Base-by-base conservation (phyloP, 2,888 invertebrate genomes). In the Nemoura dubitans region DNA sequence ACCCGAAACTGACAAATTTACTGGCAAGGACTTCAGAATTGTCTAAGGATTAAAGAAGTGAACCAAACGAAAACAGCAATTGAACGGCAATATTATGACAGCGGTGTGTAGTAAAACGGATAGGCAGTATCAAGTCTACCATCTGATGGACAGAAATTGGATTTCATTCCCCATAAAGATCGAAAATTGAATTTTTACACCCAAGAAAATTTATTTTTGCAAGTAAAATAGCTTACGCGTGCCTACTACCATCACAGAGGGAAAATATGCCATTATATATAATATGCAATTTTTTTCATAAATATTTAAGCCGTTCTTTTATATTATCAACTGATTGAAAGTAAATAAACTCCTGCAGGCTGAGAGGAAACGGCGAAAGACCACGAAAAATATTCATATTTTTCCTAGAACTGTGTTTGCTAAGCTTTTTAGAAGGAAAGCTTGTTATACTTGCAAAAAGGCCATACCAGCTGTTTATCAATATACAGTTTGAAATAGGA, bases 301-400 rank as follows among this genome's bases (percentile, higher is more conserved):
- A 59, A 59, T 59, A 59, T 59, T 59, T 21, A 59, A 59, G 59
- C 16, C 59, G 59, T 59, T 59, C 21, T 59, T 59, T 7, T 59
- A n/a, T n/a, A n/a, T n/a, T n/a, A 59, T 59, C 59, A 59, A 59
- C 59, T 59, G 59, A 59, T 59, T 59, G 59, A 59, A 59, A 59
- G 59, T 59, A 59, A 59, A 59, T 59, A 59, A 7, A 59, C 2
- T 16, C 59, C 2, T 21, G 21, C 6, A 16, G 59, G 59, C 5
- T 36, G 36, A n/a, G n/a, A n/a, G 3, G 36, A 36, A 59, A 59
- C 59, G 36, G 59, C 16, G 59, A 21, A 21, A 59, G 59, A 7
- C 59, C 36, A n/a, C n/a, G n/a, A n/a, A 36, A 36, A 36, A 36
- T 59, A 59, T 59, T 21, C 59, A 2, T 36, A 6, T 59, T 59